A percentile compares a stretch with the other conserved stretches of the same genome.
These are phyloP conservation scores for Apantesis nais DNA, from an alignment of 2,888 invertebrate genomes.

Conservation along the genomic window DNA sequence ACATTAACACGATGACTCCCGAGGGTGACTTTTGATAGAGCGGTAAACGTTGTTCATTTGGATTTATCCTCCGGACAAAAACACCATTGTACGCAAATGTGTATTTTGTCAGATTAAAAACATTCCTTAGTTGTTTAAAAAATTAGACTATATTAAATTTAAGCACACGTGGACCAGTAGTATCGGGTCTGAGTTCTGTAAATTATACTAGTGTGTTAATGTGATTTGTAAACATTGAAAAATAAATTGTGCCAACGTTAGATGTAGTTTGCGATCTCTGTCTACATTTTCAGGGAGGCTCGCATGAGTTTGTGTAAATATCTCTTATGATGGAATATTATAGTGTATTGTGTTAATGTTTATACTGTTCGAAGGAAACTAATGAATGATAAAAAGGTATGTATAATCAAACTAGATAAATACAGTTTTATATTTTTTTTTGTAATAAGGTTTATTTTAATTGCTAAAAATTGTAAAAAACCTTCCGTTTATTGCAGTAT, in stretches of 20 bases:
- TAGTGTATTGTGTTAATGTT: constrained; percentile 40
- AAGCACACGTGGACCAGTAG: constrained; percentile 74
- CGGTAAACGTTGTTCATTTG: constrained; percentile 77
- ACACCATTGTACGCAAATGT: constrained; percentile 62
- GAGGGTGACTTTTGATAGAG: constrained; percentile 77
- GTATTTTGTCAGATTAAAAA: constrained; percentile 53
- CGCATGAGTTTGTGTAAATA: constrained; percentile 41
- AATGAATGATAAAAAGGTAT: constrained; percentile 27
- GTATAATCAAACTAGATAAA: constrained; percentile 43
- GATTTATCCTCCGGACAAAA: constrained; percentile 64
- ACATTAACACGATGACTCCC: constrained; percentile 83
- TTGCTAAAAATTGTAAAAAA: neutral
- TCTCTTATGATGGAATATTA: constrained; percentile 31
- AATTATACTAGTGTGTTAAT: constrained; percentile 44
- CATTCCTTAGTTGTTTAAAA: constrained; percentile 56
- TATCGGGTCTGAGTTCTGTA: constrained; percentile 63
- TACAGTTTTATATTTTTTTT: constrained; percentile 65
- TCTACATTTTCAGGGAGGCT: constrained; percentile 27
- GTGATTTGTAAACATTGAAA: constrained; percentile 32
- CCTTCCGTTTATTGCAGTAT: neutral
- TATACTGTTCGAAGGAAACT: constrained; percentile 34
- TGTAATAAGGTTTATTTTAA: constrained; percentile 52
- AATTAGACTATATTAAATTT: constrained; percentile 57
- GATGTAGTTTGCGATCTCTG: constrained; percentile 35
- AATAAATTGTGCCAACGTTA: constrained; percentile 43